Evolutionary conservation across 2,797 vertebrate species (phyloP), one percentile per base, ranked within the genome.

Genomic region (Eulemur coronatus): DNA sequence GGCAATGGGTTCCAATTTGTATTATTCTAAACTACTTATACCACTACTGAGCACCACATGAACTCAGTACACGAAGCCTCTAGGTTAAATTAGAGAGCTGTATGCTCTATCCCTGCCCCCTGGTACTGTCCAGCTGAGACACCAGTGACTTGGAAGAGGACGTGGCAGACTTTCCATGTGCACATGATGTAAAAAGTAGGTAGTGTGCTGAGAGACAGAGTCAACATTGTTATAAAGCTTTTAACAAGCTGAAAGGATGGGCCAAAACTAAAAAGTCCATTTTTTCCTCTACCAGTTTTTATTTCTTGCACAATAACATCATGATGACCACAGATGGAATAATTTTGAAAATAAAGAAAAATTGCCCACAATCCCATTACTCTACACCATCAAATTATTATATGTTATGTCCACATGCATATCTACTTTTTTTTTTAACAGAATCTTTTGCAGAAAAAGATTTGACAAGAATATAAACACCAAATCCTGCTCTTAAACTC

Each of bases 301-400:
- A 81, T 73, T 92, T 95, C 89, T 91, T 43, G 0, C 8, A 75
- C 48, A 82, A 50, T 72, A 93, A 73, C 30, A 87, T 84, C 65
- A 59, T 38, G 63, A 81, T 43, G 82, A 61, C 65, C 43, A 55
- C 52, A 93, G 85, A 75, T 84, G 65, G 94, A 92, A 96, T 94
- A 38, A 89, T 78, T 94, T 61, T 28, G 30, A 95, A 97, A 94
- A 63, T 52, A 89, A 89, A 41, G 38, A 69, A 95, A 89, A 87
- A 84, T 5, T 91, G 28, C 52, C 75, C 57, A 73, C 9, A 84
- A 52, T 73, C 59, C 61, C 84, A 89, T 93, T 55, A 67, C 69
- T 80, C 28, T 52, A 70, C 91, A 67, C 75, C 65, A 92, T 80
- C 84, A 69, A 94, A 67, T 84, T 75, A 57, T 43, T 75, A 41